Percentiles rank a stretch among this genome's conserved stretches.
phyloP scores from a whole-genome alignment of 2,797 vertebrate species.

The Chiroxiphia lanceolata region DNA sequence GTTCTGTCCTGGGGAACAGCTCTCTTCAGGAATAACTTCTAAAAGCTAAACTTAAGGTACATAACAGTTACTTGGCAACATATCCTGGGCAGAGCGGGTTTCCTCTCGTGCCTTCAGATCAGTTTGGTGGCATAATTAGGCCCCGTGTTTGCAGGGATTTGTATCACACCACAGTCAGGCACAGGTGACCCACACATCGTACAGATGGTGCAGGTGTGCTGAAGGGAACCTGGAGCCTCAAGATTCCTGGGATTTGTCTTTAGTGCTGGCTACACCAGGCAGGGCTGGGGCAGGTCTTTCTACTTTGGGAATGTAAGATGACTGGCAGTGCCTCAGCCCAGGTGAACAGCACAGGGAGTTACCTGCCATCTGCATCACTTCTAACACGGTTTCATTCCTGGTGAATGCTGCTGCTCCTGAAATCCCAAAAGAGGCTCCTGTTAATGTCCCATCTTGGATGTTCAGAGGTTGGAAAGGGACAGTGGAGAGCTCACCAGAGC shows the following conservation, averaged over 20 bases:
- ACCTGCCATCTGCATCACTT: conserved; percentile 43
- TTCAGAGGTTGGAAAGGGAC: neutral
- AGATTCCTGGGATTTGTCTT: neutral
- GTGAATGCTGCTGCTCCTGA: conserved; percentile 30
- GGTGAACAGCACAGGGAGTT: neutral
- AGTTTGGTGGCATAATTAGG: neutral
- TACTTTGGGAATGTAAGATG: neutral
- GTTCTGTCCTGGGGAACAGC: neutral
- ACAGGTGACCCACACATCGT: neutral
- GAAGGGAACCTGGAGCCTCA: neutral
- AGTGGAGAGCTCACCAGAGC: neutral
- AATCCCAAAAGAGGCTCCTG: conserved; percentile 16
- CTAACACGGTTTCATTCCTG: conserved; percentile 1
- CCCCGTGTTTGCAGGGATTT: neutral
- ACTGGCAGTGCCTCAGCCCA: neutral
- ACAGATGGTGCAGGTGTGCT: neutral
- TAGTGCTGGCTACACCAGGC: neutral
- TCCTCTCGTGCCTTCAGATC: neutral
- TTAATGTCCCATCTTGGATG: neutral
- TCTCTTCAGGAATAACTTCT: neutral
- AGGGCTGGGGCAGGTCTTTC: neutral
- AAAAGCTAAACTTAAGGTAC: neutral
- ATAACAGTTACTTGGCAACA: neutral
- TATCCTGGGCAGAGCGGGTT: neutral
- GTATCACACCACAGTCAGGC: neutral